Base-by-base conservation (phyloP, 2,797 vertebrate genomes). In the Anguilla megastoma region DNA sequence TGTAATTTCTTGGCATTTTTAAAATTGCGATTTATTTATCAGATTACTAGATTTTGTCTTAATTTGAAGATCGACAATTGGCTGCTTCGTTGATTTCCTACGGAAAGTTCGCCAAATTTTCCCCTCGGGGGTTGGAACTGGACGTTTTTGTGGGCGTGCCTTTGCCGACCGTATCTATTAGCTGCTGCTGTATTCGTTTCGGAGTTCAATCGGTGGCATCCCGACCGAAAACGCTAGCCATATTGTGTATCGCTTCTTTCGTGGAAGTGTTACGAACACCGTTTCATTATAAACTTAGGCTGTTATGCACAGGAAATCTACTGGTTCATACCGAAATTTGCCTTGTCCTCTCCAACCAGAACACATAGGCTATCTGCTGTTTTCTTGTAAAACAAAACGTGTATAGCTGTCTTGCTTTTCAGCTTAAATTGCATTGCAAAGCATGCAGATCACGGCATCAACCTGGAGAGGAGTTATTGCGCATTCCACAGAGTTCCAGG, bases 161-260 rank as follows among this genome's bases (percentile, higher is more conserved):
- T n/a, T n/a, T n/a, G 24, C 6, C 63, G 63, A 69, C 63, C 27
- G 63, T 69, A 27, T 69, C 24, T 69, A 92, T 92, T 90, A 92
- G 90, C 60, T 88, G 87, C 74, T 84, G 86, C 56, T 80, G 84
- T 85, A 63, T 56, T 90, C 89, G 14, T 27, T 33, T 91, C 88
- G 90, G 87, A 89, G 87, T 84, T 84, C 33, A 85, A 91, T 89
- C 87, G 88, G 91, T 89, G 86, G 86, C 88, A 90, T 83, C 86
- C 85, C 83, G 85, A 88, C 84, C 89, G 79, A 89, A 91, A 90
- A 87, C 90, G 88, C 87, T 89, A 88, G 90, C 87, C 88, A 89
- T 89, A 91, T 87, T 87, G 88, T 79, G 88, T 91, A 89, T 85
- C 85, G 86, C 89, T 85, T 89, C 89, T 86, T 86, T 45, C 87